Evolutionary conservation across 2,888 invertebrate species (phyloP), one percentile per base, ranked within the genome.

Genomic region (Troides aeacus): DNA sequence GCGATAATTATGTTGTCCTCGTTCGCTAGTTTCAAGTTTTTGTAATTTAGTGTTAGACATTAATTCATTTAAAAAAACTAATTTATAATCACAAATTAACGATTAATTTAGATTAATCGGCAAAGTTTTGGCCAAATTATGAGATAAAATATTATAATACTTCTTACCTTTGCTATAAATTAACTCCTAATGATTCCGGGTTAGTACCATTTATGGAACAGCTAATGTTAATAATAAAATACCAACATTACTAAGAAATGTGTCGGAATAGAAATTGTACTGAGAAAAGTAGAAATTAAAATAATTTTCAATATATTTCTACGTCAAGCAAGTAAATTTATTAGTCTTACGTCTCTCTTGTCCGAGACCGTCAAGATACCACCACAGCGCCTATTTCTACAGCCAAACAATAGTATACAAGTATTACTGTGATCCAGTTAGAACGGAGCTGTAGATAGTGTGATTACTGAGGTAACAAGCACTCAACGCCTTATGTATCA

Each of bases 31-130:
- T 50, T 50, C 50, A 12, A 50, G 50, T 50, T 50, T 50, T 50
- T 50, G 15, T 17, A 17, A 17, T 50, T 50, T 50, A 50, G 12
- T 50, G 18, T 50, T 10, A 8, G 50, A 3, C 18, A 50, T 17
- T 50, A 50, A 50, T 50, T 50, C 50, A 18, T 15, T 50, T 50
- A 50, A 18, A 18, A 46, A 5, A 50, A 12, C 2, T 21, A 57
- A 57, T 57, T 57, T 57, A 46, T 59, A 46, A 65, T 30, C 65
- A 65, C 59, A 65, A 65, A 65, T 65, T 59, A 59, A 30, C 59
- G 30, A 59, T 39, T 59, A n/a, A 65, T 65, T 65, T 50, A 57
- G 12, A 18, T 57, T 57, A 42, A 64, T 42, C 4, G 17, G 39
- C 6, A 23, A 2, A 64, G 21, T 57, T 57, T 57, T 6, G 8